A percentile compares a stretch with the other conserved stretches of the same genome.
Evolutionary conservation across 2,113 vertebrate species (phyloP).

Genomic region (Xyliphius kryptos): DNA sequence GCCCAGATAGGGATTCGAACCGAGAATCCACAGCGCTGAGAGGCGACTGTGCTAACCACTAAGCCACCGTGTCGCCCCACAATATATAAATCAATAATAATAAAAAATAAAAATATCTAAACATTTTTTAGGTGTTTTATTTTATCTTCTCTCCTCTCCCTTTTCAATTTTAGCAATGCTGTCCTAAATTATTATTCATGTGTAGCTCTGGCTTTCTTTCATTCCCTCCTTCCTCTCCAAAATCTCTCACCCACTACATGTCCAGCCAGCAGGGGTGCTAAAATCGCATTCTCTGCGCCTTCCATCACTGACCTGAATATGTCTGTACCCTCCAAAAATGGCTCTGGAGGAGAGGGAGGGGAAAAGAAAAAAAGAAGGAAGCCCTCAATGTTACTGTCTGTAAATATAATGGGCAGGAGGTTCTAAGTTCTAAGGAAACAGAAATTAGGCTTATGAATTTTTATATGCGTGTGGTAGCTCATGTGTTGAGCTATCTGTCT

Average conservation of each 20-base stretch:
- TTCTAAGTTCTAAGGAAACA: background rate
- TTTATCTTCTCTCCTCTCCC: too few relatives aligned
- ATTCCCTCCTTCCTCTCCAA: conserved; percentile 33
- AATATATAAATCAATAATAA: too few relatives aligned
- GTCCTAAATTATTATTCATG: conserved; percentile 7
- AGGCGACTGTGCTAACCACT: too few relatives aligned
- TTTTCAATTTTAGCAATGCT: too few relatives aligned
- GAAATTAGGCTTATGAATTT: conserved; percentile 15
- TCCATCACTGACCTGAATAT: conserved; percentile 61
- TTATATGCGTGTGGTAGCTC: too few relatives aligned
- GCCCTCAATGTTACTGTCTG: conserved; percentile 2
- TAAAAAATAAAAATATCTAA: too few relatives aligned
- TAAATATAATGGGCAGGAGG: conserved; percentile 18
- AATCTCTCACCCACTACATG: conserved; percentile 58
- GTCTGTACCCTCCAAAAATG: conserved; percentile 42
- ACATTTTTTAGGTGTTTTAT: too few relatives aligned
- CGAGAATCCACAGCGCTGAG: too few relatives aligned
- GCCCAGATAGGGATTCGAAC: too few relatives aligned
- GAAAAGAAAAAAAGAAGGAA: conserved; percentile 13
- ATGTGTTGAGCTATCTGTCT: too few relatives aligned
- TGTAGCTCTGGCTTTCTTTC: conserved; percentile 1
- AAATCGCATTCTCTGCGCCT: conserved; percentile 62
- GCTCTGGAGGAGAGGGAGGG: conserved; percentile 41
- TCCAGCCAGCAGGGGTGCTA: conserved; percentile 54
- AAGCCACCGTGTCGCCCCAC: too few relatives aligned